Evolutionary conservation across 1,140 invertebrate species (phyloP), one percentile per base, ranked within the genome.

Genomic region (Drosophila truncata): DNA sequence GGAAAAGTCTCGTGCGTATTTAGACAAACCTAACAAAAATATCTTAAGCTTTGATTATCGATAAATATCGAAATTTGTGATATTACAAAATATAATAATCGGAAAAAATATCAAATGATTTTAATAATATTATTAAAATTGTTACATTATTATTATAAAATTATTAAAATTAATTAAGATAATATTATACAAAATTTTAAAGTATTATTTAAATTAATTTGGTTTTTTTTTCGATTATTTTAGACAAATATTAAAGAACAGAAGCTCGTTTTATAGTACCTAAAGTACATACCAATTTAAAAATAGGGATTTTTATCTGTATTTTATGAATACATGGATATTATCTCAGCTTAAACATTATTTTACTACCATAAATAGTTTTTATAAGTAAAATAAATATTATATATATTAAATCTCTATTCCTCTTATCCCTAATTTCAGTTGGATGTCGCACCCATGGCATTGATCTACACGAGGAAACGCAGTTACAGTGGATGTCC

Each of bases 401-500:
- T 50, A 47, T 18, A 14, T 18, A 14, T 23, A 37, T 8, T 61
- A 41, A 8, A n/a, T 44, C 27, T 23, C 3, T 0, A 16, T 11
- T 7, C 31, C 11, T 55, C 25, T 42, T 44, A 62, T 46, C 80
- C 10, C 31, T 91, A 71, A 77, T 95, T 95, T 81, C 93, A 97
- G 96, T 96, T 72, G 94, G 95, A 86, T 94, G 98, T 4, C 94
- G 97, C 72, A 98, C 97, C 50, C 99, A 99, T 93, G 99, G 99
- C 2, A 96, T 99, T 63, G 94, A 95, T 80, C 95, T 97, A 63
- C 97, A 98, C 6, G 84, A 95, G 41, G 97, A 99, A 52, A 98
- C 98, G n/a, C 98, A 98, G 6, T 86, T 99, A 9, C 97, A 99
- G 91, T 99, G 99, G 98, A 95, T 99, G 91, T 98, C 98, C 16